Conservation (phyloP, 2,888 invertebrate species). For the Hemistola chrysoprasaria region DNA sequence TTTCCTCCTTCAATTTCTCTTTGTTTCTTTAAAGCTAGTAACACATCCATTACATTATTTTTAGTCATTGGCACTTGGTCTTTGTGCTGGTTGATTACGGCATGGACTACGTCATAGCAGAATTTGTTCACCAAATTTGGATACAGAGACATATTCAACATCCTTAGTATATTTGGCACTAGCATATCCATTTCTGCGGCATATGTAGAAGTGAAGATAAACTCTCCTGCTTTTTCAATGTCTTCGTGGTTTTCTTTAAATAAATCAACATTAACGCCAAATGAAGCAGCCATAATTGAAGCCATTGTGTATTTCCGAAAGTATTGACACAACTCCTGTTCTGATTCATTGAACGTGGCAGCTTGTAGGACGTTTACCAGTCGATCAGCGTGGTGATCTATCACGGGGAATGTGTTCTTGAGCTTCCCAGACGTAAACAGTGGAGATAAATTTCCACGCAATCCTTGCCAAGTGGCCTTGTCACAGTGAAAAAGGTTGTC, state of each 20-base stretch:
- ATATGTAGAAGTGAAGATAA: slow-evolving; percentile 31
- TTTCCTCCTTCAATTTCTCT: slow-evolving; percentile 12
- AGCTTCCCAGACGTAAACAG: slow-evolving; percentile 50
- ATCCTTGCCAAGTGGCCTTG: slow-evolving; percentile 39
- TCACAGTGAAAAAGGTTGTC: slow-evolving; percentile 51
- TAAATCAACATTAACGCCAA: slow-evolving; percentile 36
- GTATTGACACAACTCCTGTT: slow-evolving; percentile 31
- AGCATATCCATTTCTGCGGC: slow-evolving; percentile 39
- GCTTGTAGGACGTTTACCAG: slow-evolving; percentile 40
- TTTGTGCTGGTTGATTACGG: slow-evolving; percentile 21
- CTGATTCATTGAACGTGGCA: slow-evolving; percentile 18
- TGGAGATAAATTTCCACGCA: slow-evolving; percentile 45
- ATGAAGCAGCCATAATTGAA: slow-evolving; percentile 33
- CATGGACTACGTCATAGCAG: slow-evolving; percentile 33
- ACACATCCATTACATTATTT: slow-evolving; percentile 35
- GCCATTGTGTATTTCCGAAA: slow-evolving; percentile 37
- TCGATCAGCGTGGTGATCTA: slow-evolving; percentile 38
- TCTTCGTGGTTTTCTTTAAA: slow-evolving; percentile 29
- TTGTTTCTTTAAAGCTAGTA: slow-evolving; percentile 30
- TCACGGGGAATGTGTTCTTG: slow-evolving; percentile 38
- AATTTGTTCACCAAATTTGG: slow-evolving; percentile 28
- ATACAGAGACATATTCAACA: slow-evolving; percentile 34
- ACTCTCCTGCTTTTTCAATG: slow-evolving; percentile 30
- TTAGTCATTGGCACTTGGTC: slow-evolving; percentile 12
- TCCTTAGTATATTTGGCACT: slow-evolving; percentile 34